Percentiles rank a stretch among this genome's conserved stretches.
Conservation (phyloP, 1,140 invertebrate genomes). For the Artemia franciscana region DNA sequence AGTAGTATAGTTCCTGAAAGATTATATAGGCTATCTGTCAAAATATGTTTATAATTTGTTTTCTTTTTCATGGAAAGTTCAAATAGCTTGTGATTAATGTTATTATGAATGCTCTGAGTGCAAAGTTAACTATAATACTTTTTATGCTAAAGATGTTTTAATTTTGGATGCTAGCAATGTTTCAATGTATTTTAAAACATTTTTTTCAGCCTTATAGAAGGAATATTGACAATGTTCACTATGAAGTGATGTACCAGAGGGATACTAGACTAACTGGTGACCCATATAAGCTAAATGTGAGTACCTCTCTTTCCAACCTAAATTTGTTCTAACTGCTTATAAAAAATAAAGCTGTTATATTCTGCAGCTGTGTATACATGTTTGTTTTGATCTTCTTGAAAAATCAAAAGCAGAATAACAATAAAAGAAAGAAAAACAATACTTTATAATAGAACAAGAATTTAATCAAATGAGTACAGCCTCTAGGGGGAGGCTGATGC, state of each 20-base stretch:
- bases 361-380: too few species aligned
- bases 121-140: not conserved
- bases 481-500: too few species aligned
- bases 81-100: not conserved
- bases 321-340: too few species aligned
- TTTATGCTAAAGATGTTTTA: not conserved
- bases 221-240: not conserved
- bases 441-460: too few species aligned
- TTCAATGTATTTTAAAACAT: not conserved
- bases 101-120: not conserved
- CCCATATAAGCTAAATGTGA: not conserved
- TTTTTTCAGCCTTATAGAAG: not conserved
- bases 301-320: too few species aligned
- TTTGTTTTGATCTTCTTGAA: too few species aligned
- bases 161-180: not conserved
- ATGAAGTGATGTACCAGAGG: not conserved
- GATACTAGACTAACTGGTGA: not conserved
- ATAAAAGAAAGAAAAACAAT: too few species aligned
- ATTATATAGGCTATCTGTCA: not conserved
- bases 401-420: too few species aligned
- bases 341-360: too few species aligned
- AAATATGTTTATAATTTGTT: not conserved
- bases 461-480: too few species aligned
- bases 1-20: too few species aligned
- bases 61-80: not conserved